A percentile compares a stretch with the other conserved stretches of the same genome.
Conservation (phyloP, 2,113 vertebrate genomes). For the Pampusana beccarii region DNA sequence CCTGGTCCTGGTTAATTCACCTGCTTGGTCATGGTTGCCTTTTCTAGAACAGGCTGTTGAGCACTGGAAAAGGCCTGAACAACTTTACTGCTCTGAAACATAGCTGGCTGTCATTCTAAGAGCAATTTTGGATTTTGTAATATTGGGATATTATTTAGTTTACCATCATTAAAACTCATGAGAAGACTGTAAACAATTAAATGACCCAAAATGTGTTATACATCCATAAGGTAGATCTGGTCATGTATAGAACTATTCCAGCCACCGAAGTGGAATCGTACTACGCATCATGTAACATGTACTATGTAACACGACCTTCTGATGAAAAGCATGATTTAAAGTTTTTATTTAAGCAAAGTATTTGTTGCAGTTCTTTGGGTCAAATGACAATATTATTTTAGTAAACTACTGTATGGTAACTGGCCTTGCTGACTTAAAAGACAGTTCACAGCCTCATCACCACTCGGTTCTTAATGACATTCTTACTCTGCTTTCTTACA, state of each 20-base stretch:
- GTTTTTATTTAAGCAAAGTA: not conserved
- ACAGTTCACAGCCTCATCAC: not conserved
- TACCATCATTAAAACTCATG: not conserved
- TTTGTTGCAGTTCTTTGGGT: not conserved
- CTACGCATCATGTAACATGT: not conserved
- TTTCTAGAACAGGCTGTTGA: not conserved
- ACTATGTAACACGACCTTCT: not conserved
- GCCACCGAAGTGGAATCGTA: not conserved
- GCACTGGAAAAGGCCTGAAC: not conserved
- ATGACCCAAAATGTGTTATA: not conserved
- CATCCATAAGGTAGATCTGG: not conserved
- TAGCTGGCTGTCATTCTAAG: not conserved
- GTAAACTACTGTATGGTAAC: not conserved
- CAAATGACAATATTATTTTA: not conserved
- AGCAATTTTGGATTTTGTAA: not conserved
- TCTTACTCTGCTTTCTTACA: not conserved
- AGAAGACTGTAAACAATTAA: not conserved
- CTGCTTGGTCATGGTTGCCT: not conserved
- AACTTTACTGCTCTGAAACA: not conserved
- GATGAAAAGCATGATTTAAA: not conserved
- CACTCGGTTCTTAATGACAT: not conserved
- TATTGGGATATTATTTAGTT: not conserved
- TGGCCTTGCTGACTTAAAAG: not conserved
- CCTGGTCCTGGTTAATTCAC: not conserved
- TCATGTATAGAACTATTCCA: not conserved